Conservation (phyloP, 2,888 invertebrate genomes). For the Cantharis rufa region DNA sequence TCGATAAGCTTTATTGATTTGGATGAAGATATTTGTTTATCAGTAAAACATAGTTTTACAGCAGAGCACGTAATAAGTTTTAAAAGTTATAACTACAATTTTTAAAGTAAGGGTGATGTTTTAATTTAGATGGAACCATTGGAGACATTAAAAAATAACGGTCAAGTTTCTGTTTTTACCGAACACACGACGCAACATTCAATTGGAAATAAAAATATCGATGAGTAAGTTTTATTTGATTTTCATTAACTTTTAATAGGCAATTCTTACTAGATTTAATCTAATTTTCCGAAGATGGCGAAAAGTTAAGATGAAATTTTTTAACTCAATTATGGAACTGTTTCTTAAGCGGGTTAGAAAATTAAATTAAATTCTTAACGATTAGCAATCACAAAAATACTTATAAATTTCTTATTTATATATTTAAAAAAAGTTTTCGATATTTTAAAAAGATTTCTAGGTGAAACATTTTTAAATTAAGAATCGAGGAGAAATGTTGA, state of each 20-base stretch:
- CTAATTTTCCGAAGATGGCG: not conserved
- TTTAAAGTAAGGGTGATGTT: not conserved
- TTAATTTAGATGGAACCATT: not conserved
- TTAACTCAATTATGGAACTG: conserved; percentile 1
- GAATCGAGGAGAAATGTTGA: not conserved
- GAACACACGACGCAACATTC: not conserved
- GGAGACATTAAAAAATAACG: not conserved
- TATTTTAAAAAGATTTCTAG: too few relatives aligned
- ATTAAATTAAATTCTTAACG: not conserved
- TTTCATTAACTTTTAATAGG: not conserved
- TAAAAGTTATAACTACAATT: not conserved
- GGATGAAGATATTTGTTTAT: not conserved
- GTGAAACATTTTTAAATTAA: not conserved
- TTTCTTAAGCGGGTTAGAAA: not conserved
- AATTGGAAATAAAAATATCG: conserved; percentile 3
- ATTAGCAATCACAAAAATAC: not conserved
- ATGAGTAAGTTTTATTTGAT: conserved; percentile 6
- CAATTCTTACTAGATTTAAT: not conserved
- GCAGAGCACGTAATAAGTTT: not conserved
- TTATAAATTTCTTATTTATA: not conserved
- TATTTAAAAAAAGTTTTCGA: too few relatives aligned
- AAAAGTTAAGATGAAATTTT: not conserved
- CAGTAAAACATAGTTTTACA: not conserved
- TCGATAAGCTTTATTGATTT: not conserved
- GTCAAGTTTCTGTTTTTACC: not conserved